Conservation (phyloP, 2,888 invertebrate species). For the Vesta saturnalis region DNA sequence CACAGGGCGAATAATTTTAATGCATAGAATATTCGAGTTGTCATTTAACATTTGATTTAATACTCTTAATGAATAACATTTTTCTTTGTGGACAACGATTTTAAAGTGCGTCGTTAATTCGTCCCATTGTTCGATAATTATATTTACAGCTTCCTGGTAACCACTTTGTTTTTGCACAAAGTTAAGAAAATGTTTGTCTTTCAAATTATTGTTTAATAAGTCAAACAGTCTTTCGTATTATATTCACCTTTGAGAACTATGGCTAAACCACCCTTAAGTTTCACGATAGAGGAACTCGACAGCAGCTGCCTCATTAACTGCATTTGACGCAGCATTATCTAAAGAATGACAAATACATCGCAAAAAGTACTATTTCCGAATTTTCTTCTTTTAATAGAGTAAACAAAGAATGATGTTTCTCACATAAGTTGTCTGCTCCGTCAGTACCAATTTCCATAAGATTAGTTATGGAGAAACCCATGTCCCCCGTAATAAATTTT, state of each 20-base stretch:
- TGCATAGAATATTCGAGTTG: neutral
- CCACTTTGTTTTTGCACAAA: constrained; percentile 27
- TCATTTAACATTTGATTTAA: too few relatives aligned
- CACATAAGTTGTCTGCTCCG: constrained; percentile 44
- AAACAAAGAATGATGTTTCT: constrained; percentile 44
- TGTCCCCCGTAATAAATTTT: too few relatives aligned
- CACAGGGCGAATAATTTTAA: neutral
- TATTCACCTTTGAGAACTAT: too few relatives aligned
- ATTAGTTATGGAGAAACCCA: neutral
- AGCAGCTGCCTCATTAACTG: constrained; percentile 33
- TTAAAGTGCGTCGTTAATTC: constrained; percentile 37
- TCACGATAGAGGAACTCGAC: constrained; percentile 42
- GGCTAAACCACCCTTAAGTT: too few relatives aligned
- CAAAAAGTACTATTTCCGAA: constrained; percentile 40
- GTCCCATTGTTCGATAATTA: constrained; percentile 38
- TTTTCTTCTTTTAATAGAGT: constrained; percentile 37
- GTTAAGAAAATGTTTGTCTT: constrained; percentile 19
- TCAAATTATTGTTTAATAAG: too few relatives aligned
- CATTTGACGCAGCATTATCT: constrained; percentile 36
- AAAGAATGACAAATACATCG: constrained; percentile 43
- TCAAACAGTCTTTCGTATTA: too few relatives aligned
- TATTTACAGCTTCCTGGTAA: constrained; percentile 39
- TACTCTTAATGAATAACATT: too few relatives aligned
- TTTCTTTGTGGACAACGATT: too few relatives aligned
- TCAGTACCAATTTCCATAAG: constrained; percentile 46